phyloP scores from a whole-genome alignment of 2,113 vertebrate genomes.

The Heptranchias perlo region DNA sequence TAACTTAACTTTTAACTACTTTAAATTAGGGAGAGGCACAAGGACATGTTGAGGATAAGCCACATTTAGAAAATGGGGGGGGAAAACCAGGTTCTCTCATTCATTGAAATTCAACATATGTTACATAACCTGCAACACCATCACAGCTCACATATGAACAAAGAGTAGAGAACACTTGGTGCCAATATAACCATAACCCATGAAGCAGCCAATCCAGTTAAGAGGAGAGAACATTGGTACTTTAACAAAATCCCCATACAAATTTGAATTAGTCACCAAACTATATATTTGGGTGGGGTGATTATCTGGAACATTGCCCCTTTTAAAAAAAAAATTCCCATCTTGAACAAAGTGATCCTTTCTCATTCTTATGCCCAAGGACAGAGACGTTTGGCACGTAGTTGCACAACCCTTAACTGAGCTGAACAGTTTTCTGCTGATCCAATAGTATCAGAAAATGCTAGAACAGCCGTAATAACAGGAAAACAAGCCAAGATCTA shows the following conservation, averaged over 20 bases:
- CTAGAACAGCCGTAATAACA: too few relatives aligned
- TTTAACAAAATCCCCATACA: not conserved
- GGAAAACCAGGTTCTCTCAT: too few relatives aligned
- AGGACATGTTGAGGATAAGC: too few relatives aligned
- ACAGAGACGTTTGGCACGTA: not conserved
- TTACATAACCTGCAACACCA: too few relatives aligned
- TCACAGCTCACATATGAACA: too few relatives aligned
- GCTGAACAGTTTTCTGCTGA: not conserved
- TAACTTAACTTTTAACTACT: not conserved
- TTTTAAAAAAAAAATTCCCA: not conserved
- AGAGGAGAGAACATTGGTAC: too few relatives aligned
- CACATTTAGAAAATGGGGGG: too few relatives aligned
- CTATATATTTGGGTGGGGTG: not conserved
- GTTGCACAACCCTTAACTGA: not conserved
- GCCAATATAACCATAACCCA: too few relatives aligned
- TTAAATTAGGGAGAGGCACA: not conserved
- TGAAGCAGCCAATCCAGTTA: too few relatives aligned
- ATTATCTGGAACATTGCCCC: not conserved
- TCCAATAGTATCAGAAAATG: not conserved
- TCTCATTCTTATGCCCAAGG: not conserved
- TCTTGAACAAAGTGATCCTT: not conserved
- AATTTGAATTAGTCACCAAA: not conserved
- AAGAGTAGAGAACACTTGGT: too few relatives aligned
- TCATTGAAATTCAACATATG: too few relatives aligned
- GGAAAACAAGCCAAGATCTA: too few relatives aligned